Conservation (phyloP, 2,888 invertebrate species). For the Xylocampa areola region DNA sequence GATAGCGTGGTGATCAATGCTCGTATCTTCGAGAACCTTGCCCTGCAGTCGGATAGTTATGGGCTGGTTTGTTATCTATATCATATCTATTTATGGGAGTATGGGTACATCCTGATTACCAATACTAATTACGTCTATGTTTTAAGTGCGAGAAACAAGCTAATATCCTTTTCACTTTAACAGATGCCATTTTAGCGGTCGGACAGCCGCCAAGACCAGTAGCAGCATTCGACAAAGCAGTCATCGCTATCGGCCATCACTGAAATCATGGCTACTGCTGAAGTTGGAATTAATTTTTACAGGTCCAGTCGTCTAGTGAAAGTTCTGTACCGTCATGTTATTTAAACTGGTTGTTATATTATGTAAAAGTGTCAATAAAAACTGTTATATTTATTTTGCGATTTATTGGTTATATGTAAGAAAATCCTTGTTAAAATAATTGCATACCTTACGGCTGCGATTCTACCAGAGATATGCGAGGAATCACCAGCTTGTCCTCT, state of each 20-base stretch:
- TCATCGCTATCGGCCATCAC: slow-evolving; percentile 73
- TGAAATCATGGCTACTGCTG: slow-evolving; percentile 19
- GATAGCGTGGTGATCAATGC: too few species aligned
- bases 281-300: neutral
- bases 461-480: too few species aligned
- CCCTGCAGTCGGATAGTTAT: too few species aligned
- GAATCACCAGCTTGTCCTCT: too few species aligned
- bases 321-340: slow-evolving; percentile 42
- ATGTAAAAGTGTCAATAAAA: slow-evolving; percentile 61
- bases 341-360: slow-evolving; percentile 40
- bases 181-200: slow-evolving; percentile 85
- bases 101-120: too few species aligned
- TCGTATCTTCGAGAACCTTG: too few species aligned
- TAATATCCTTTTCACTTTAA: slow-evolving; percentile 27
- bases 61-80: too few species aligned
- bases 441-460: too few species aligned
- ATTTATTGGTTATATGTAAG: slow-evolving; percentile 7
- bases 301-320: slow-evolving; percentile 41
- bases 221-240: slow-evolving; percentile 83
- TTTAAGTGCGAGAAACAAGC: neutral
- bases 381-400: slow-evolving; percentile 40
- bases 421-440: too few species aligned
- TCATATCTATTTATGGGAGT: too few species aligned
- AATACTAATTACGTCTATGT: too few species aligned
- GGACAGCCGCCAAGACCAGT: slow-evolving; percentile 85